phyloP scores from a whole-genome alignment of 2,113 vertebrate genomes.

The Sorex fumeus region DNA sequence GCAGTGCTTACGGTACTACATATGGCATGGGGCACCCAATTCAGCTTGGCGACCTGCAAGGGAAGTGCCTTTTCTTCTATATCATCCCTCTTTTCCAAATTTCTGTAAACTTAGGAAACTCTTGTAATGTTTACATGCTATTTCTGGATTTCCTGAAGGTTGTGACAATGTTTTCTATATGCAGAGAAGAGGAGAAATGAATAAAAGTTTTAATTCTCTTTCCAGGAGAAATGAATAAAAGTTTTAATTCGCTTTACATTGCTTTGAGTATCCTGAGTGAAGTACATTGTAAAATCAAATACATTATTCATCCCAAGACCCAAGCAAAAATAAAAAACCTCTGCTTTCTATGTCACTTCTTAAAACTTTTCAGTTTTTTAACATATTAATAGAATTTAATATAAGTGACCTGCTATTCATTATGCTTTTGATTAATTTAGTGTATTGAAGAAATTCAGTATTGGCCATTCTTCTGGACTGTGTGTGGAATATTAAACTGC shows the following conservation, averaged over 20 bases:
- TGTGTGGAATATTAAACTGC: neutral
- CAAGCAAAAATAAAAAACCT: neutral
- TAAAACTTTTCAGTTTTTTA: neutral
- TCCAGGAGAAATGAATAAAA: neutral
- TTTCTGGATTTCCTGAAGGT: neutral
- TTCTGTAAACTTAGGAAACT: neutral
- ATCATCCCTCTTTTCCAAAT: no score
- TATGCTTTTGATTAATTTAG: neutral
- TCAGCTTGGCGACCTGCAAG: no score
- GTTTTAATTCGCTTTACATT: neutral
- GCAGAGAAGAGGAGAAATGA: neutral
- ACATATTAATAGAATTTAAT: no score
- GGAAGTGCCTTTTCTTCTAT: no score
- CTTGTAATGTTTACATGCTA: neutral
- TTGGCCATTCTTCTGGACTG: neutral
- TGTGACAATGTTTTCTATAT: neutral
- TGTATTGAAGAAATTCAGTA: neutral
- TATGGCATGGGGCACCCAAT: no score
- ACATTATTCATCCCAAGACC: neutral
- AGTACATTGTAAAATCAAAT: neutral
- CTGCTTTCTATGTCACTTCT: neutral
- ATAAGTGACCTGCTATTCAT: neutral
- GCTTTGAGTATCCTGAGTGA: neutral
- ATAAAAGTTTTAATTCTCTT: neutral
- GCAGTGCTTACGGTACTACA: no score